Conservation (phyloP, 2,888 invertebrate genomes). For the Volucella bombylans region DNA sequence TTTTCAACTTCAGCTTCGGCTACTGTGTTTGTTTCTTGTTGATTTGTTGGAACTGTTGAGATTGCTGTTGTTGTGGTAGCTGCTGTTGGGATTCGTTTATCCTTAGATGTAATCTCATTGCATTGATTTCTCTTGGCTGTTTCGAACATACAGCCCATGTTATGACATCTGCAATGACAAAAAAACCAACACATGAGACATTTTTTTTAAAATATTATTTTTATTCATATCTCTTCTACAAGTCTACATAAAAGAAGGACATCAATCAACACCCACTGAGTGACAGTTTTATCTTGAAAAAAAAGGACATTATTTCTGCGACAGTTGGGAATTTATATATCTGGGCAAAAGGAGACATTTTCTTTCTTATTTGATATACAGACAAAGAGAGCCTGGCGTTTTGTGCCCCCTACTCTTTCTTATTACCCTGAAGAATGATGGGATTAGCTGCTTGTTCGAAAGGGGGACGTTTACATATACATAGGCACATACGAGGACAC, state of each 20-base stretch:
- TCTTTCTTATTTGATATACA: slow-evolving; percentile 7
- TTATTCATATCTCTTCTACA: slow-evolving; percentile 1
- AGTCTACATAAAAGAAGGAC: slow-evolving; percentile 33
- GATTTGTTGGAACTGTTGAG: slow-evolving; percentile 39
- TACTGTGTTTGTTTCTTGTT: slow-evolving; percentile 33
- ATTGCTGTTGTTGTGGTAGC: slow-evolving; percentile 67
- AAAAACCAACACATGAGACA: not conserved
- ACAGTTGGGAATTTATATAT: slow-evolving; percentile 5
- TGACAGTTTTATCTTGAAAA: not conserved
- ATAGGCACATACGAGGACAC: no score
- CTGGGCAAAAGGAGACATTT: slow-evolving; percentile 27
- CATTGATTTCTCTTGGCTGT: slow-evolving; percentile 79
- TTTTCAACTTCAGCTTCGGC: not conserved
- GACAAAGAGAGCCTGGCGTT: slow-evolving; percentile 24
- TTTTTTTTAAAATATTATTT: not conserved
- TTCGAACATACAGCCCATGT: slow-evolving; percentile 95
- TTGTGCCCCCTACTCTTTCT: not conserved
- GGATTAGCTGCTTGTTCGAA: slow-evolving; percentile 27
- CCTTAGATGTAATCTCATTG: slow-evolving; percentile 70
- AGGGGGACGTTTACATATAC: no score
- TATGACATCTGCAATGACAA: slow-evolving; percentile 90
- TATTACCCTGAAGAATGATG: slow-evolving; percentile 45
- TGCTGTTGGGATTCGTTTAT: slow-evolving; percentile 71
- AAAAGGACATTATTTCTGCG: slow-evolving; percentile 8
- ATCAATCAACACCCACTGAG: slow-evolving; percentile 58